phyloP scores from a whole-genome alignment of 53 echinoderm and acorn worm species.

The Zoroaster sp. region DNA sequence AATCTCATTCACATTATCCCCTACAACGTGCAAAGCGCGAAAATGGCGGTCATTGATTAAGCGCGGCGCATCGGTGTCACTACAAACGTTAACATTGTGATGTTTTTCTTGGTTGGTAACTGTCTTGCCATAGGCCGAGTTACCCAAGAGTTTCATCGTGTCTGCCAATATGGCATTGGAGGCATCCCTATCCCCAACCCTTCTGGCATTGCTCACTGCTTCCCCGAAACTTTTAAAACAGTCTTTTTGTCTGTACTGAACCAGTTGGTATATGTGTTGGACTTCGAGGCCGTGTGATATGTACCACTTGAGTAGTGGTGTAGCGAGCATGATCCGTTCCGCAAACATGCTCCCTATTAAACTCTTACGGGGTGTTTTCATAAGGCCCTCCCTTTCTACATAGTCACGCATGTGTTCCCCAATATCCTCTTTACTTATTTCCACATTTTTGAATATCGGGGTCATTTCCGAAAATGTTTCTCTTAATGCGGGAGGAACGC shows the following conservation, averaged over 20 bases:
- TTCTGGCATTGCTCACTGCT: not conserved
- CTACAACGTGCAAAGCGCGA: conserved; percentile 4
- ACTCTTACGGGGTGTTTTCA: not conserved
- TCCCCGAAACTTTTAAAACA: not conserved
- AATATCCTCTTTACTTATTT: not conserved
- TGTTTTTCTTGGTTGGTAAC: conserved; percentile 45
- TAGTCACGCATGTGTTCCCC: not conserved
- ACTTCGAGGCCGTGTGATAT: not conserved
- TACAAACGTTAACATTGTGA: not conserved
- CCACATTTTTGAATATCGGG: conserved; percentile 58
- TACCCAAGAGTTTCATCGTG: conserved; percentile 41
- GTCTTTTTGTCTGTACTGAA: not conserved
- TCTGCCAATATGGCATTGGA: conserved; percentile 41
- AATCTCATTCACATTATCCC: not conserved
- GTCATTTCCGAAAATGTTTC: conserved; percentile 34
- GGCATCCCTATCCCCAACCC: conserved; percentile 9
- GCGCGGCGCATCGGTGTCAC: not conserved
- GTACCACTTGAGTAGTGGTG: conserved; percentile 5
- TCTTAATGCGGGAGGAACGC: conserved; percentile 35
- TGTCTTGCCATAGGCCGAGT: conserved; percentile 54
- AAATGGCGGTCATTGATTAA: conserved; percentile 17
- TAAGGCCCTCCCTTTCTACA: not conserved
- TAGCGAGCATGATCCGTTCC: not conserved
- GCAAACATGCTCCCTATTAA: conserved; percentile 2
- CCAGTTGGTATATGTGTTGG: not conserved